phyloP scores from a whole-genome alignment of 1,140 invertebrate genomes.

The Camponotus vicinus region DNA sequence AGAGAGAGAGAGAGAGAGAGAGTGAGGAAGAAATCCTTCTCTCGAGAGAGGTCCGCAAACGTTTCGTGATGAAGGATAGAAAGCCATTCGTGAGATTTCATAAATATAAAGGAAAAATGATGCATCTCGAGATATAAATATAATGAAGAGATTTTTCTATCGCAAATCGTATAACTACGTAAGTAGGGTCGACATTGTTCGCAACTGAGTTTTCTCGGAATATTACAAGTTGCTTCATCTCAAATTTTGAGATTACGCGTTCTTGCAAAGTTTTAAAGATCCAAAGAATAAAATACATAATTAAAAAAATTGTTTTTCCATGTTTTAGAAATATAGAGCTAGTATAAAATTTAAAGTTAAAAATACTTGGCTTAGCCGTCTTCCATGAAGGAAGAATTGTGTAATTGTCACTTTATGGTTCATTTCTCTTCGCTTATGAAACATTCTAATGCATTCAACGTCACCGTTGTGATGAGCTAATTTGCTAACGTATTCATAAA shows the following conservation, averaged over 20 bases:
- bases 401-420: not conserved
- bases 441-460: not conserved
- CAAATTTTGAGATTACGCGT: slow-evolving; percentile 21
- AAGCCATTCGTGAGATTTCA: slow-evolving; percentile 14
- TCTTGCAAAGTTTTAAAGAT: slow-evolving; percentile 25
- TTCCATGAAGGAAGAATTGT: not conserved
- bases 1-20: too few relatives aligned
- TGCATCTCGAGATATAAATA: slow-evolving; percentile 15
- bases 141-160: slow-evolving; percentile 45
- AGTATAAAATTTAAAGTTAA: not conserved
- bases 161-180: slow-evolving; percentile 25
- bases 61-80: slow-evolving; percentile 17
- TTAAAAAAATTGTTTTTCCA: not conserved
- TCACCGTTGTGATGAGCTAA: slow-evolving; percentile 1
- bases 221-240: slow-evolving; percentile 1
- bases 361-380: not conserved
- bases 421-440: not conserved
- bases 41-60: not conserved
- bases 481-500: slow-evolving; percentile 10
- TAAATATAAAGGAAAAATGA: slow-evolving; percentile 36
- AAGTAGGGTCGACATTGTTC: not conserved
- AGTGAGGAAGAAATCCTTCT: not conserved
- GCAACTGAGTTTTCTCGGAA: slow-evolving; percentile 2
- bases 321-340: not conserved
- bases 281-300: not conserved